Evolutionary conservation across 2,797 vertebrate species (phyloP).

Genomic region (Agapornis canus): DNA sequence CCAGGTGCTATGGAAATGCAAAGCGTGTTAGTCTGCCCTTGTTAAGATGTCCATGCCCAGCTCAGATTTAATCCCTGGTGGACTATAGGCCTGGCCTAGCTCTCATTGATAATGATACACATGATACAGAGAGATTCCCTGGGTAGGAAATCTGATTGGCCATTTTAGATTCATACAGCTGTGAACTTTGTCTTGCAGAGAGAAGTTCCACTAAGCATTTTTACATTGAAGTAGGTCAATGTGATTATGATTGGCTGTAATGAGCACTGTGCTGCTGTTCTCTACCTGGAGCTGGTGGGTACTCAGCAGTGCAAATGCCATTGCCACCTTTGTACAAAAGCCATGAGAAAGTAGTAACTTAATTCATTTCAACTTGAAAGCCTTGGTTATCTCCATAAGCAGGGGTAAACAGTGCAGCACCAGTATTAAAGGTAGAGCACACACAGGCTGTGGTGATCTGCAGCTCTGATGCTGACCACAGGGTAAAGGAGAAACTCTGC

Average conservation of each 20-base stretch:
- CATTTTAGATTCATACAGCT: neutral
- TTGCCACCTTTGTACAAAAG: neutral
- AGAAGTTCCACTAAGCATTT: neutral
- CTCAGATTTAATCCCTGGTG: neutral
- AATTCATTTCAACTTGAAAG: constrained; percentile 4
- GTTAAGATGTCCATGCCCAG: neutral
- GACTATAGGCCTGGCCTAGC: neutral
- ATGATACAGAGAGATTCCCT: neutral
- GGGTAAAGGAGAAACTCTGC: neutral
- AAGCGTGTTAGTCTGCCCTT: neutral
- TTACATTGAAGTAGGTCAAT: constrained; percentile 24
- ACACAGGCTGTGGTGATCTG: neutral
- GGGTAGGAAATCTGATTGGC: constrained; percentile 9
- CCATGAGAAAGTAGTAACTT: neutral
- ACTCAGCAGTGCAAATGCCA: constrained; percentile 38
- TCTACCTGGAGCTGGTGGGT: constrained; percentile 45
- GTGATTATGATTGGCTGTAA: constrained; percentile 49
- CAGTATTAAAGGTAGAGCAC: neutral
- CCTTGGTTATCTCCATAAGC: neutral
- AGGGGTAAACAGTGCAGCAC: neutral
- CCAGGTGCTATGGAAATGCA: neutral
- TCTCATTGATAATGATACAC: neutral
- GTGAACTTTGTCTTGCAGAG: neutral
- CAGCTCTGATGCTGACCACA: neutral
- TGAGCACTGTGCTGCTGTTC: neutral